phyloP scores from a whole-genome alignment of 2,888 invertebrate genomes.

The Chirona hameri region DNA sequence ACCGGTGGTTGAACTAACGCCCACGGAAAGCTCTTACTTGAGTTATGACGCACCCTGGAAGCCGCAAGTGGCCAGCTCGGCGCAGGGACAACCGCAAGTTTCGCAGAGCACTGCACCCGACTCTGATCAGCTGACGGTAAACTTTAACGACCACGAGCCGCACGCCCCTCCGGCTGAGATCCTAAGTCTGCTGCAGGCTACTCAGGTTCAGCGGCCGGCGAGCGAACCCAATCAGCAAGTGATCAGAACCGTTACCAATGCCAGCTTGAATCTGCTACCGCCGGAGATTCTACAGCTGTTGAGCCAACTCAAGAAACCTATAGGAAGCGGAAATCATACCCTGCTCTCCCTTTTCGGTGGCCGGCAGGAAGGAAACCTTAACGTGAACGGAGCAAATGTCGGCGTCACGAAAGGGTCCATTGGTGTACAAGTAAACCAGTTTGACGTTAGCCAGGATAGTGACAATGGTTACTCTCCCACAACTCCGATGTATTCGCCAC shows the following conservation, averaged over 20 bases:
- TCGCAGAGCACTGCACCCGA: no score
- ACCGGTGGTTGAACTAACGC: not conserved
- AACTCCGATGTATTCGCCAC: not conserved
- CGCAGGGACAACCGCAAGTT: not conserved
- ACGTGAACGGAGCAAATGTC: not conserved
- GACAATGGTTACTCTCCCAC: not conserved
- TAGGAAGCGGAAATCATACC: not conserved
- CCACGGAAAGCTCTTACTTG: not conserved
- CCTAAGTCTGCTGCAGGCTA: not conserved
- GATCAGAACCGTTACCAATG: not conserved
- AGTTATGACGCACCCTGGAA: not conserved
- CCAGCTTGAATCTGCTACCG: not conserved
- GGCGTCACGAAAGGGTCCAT: not conserved
- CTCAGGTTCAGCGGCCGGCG: not conserved
- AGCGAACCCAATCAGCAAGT: not conserved
- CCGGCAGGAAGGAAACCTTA: not conserved
- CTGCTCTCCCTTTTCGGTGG: not conserved
- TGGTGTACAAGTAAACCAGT: not conserved
- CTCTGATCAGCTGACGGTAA: not conserved
- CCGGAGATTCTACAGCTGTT: not conserved
- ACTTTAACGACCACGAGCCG: not conserved
- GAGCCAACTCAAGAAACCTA: not conserved
- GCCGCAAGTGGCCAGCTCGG: no score
- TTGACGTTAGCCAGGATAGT: not conserved
- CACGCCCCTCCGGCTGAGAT: not conserved